Percentiles rank a stretch among this genome's conserved stretches.
Evolutionary conservation across 2,113 vertebrate genomes (phyloP).

Genomic region (Melanocharis versteri): DNA sequence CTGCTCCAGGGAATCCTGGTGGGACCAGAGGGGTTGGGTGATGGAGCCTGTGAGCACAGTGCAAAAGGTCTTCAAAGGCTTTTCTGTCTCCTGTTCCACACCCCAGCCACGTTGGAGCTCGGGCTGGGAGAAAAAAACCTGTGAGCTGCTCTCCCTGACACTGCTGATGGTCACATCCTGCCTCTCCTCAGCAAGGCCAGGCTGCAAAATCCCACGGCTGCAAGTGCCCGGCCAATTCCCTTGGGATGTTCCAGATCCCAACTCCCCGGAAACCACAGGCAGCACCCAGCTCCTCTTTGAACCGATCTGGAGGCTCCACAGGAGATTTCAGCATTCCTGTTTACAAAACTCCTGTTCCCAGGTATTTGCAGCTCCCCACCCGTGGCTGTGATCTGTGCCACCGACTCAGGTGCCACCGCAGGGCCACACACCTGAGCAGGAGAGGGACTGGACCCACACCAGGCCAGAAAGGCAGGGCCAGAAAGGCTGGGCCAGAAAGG

Average conservation of each 20-base stretch:
- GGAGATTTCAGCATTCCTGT: neutral
- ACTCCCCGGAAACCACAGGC: rapidly evolving
- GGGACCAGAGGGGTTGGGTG: rapidly evolving
- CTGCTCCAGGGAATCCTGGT: neutral
- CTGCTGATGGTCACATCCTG: neutral
- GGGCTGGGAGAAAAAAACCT: neutral
- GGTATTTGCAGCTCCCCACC: neutral
- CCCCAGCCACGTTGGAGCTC: neutral
- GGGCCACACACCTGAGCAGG: neutral
- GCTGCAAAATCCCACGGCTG: neutral
- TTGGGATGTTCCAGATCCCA: neutral
- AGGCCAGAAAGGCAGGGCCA: neutral
- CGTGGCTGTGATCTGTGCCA: rapidly evolving
- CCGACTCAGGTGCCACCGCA: neutral
- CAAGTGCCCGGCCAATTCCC: neutral
- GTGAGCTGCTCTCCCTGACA: neutral
- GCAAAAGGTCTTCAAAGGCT: neutral
- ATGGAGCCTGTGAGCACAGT: neutral
- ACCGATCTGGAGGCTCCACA: neutral
- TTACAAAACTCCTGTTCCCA: neutral
- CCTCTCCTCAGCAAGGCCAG: neutral
- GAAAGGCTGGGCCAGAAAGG: neutral
- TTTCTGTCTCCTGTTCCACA: neutral
- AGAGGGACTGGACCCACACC: neutral
- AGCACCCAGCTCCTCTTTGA: neutral